Evolutionary conservation across 2,797 vertebrate genomes (phyloP), one percentile per base, ranked within the genome.

Genomic region (Rousettus madagascariensis): DNA sequence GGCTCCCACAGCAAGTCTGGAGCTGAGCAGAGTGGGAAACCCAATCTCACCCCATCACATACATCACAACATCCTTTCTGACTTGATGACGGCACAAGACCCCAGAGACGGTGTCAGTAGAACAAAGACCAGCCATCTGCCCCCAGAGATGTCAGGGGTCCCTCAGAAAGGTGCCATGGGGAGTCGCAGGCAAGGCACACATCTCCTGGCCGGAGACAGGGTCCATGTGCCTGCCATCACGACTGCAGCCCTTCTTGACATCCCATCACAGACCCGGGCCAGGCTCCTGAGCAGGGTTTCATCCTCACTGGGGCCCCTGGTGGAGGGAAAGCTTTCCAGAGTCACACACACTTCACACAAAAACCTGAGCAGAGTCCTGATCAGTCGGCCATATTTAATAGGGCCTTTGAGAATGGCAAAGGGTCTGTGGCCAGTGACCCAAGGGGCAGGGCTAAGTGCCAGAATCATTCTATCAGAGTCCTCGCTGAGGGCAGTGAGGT

Each of bases 381-480:
- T 0, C 51, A 16, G 19, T 5, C 0, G 0, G 28, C 28, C 28
- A 20, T 55, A 26, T 22, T 19, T 36, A 59, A 3, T 24, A 20
- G 2, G 8, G 41, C n/a, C 86, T 38, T 4, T 0, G 4, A 65
- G n/a, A 28, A 41, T 3, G 22, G 53, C 59, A 55, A 33, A 30
- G 22, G 11, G n/a, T n/a, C 16, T n/a, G 30, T 13, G 78, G 30
- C 55, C 19, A 3, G 36, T 7, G 43, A 66, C 30, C 12, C 5
- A 3, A 30, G 17, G 53, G 49, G 16, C 49, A 24, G 33, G 30
- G 20, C 36, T 53, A 19, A 8, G 10, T 7, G 2, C 10, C 69
- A 41, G 77, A 65, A 59, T 15, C 38, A 20, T 20, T 57, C 69
- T 66, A 51, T 55, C 6, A 33, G 28, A 4, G 11, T n/a, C 41